Evolutionary conservation across 2,113 vertebrate genomes (phyloP).

Genomic region (Calyptomena viridis): DNA sequence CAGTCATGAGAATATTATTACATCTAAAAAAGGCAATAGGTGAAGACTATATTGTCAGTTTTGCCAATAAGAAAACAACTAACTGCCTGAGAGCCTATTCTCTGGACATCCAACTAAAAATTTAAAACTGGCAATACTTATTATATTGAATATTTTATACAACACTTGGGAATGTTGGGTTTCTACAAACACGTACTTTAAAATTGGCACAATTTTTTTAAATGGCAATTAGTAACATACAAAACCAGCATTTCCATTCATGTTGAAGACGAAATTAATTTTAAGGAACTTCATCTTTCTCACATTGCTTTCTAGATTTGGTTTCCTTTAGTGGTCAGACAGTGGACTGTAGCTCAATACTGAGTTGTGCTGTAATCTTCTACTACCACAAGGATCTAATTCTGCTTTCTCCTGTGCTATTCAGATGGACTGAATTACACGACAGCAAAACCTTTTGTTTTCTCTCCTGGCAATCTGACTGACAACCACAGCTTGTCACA

Average conservation of each 20-base stretch:
- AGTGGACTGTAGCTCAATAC: slow-evolving; percentile 18
- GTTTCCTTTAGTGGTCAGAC: slow-evolving; percentile 37
- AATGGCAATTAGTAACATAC: slow-evolving; percentile 54
- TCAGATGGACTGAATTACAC: not conserved
- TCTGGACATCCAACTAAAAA: slow-evolving; percentile 56
- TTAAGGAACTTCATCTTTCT: slow-evolving; percentile 32
- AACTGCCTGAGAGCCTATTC: not conserved
- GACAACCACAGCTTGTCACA: slow-evolving; percentile 59
- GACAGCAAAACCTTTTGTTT: not conserved
- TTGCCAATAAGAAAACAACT: slow-evolving; percentile 52
- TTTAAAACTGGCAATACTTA: slow-evolving; percentile 71
- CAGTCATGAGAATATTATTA: slow-evolving; percentile 19
- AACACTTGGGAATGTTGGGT: slow-evolving; percentile 52
- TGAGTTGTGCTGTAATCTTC: not conserved
- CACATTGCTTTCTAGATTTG: slow-evolving; percentile 30
- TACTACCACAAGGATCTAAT: not conserved
- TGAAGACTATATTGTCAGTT: slow-evolving; percentile 34
- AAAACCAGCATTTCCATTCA: slow-evolving; percentile 47
- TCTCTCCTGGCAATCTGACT: slow-evolving; percentile 57
- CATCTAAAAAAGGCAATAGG: slow-evolving; percentile 60
- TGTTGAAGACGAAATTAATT: not conserved
- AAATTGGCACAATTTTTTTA: slow-evolving; percentile 72
- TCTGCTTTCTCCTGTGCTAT: not conserved
- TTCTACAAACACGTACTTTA: slow-evolving; percentile 54
- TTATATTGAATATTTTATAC: slow-evolving; percentile 47